phyloP scores from a whole-genome alignment of 2,888 invertebrate species.

The Lasius platythorax region DNA sequence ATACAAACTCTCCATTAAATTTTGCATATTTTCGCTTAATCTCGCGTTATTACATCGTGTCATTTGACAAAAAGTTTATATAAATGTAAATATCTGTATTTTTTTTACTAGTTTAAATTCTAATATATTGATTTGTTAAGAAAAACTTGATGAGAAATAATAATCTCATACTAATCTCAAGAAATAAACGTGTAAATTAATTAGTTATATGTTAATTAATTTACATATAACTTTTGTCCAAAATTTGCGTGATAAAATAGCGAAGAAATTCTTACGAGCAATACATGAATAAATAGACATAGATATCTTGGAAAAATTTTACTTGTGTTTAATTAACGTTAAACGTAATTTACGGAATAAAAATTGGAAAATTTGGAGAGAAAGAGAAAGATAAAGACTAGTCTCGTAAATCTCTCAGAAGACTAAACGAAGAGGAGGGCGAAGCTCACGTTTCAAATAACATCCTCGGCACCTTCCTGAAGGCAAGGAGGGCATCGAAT shows the following conservation, averaged over 20 bases:
- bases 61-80: background rate
- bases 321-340: slow-evolving; percentile 1
- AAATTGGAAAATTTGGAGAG: slow-evolving; percentile 32
- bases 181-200: background rate
- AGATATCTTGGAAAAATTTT: background rate
- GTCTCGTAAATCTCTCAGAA: slow-evolving; percentile 17
- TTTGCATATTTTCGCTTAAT: slow-evolving; percentile 26
- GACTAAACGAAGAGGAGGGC: slow-evolving; percentile 21
- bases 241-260: background rate
- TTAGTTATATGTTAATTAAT: background rate
- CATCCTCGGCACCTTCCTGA: slow-evolving; percentile 9
- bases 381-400: background rate
- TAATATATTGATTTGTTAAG: background rate
- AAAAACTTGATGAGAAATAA: background rate
- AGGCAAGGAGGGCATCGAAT: slow-evolving; percentile 29
- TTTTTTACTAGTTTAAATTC: background rate
- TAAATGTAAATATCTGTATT: background rate
- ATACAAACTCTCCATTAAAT: slow-evolving; percentile 19
- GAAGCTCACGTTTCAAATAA: slow-evolving; percentile 34
- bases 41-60: background rate
- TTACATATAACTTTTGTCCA: background rate
- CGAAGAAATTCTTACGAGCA: background rate
- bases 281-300: background rate
- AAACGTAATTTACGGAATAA: slow-evolving; percentile 1
- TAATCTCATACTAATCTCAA: background rate